Evolutionary conservation across 2,113 vertebrate genomes (phyloP).

Genomic region (Daphoenositta chrysoptera): DNA sequence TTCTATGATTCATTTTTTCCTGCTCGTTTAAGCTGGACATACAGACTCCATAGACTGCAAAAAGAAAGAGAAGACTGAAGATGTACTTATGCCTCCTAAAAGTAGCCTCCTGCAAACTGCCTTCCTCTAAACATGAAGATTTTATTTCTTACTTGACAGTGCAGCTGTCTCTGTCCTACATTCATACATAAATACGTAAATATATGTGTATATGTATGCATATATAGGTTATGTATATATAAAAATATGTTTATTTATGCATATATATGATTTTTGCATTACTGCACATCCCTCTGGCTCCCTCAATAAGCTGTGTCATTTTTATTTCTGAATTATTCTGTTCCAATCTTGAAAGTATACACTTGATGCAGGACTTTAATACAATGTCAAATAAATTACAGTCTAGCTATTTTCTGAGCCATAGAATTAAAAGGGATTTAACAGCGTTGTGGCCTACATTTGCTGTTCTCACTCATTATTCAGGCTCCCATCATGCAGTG

Average conservation of each 20-base stretch:
- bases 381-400: not conserved
- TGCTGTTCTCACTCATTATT: not conserved
- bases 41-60: not conserved
- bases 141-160: not conserved
- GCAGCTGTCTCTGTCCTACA: not conserved
- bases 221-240: fast-evolving
- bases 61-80: not conserved
- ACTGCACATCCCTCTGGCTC: not conserved
- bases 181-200: fast-evolving
- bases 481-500: not conserved
- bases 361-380: not conserved
- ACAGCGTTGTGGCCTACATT: not conserved
- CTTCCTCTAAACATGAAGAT: not conserved
- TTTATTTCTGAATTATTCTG: not conserved
- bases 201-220: fast-evolving
- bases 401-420: not conserved
- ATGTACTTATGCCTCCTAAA: not conserved
- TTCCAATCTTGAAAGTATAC: not conserved
- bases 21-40: not conserved
- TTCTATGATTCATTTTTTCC: not conserved
- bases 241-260: fast-evolving
- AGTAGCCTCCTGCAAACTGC: not conserved
- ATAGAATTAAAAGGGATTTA: not conserved
- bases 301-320: not conserved
- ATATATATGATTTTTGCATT: not conserved